Base-by-base conservation (phyloP, 2,113 vertebrate species). In the Periophthalmus modestus region DNA sequence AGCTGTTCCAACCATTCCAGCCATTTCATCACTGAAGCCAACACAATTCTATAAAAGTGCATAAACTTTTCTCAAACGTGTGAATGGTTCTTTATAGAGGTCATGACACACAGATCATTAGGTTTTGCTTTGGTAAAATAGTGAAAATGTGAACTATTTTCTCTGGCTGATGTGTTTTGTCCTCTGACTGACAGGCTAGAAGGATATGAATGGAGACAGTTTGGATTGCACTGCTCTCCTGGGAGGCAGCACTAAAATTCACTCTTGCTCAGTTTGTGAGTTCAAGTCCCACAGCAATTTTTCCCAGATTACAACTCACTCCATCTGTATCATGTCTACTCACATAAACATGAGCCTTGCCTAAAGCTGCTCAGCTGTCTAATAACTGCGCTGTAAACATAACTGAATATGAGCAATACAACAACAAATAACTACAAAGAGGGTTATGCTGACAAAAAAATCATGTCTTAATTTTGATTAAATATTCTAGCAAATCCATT, bases 171-270 rank as follows among this genome's bases (percentile, higher is more conserved):
- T 16, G 50, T 15, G 55, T 67, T 67, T 48, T 48, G 58, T 72
- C 34, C 74, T 61, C n/a, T 48, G 10, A 7, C 76, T 67, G 74
- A 79, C 68, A 59, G 76, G 69, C 28, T 70, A 78, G 34, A 63
- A 43, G 58, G 69, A 73, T 69, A 79, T 79, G 74, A 78, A 70
- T 62, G 33, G 47, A 85, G 71, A 75, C 69, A 39, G 71, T 43
- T 58, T 71, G 74, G 71, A 70, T 80, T 73, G 66, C 16, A 47
- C 61, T 10, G 7, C 65, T 61, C 46, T 74, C 68, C 47, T 18
- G 78, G 55, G 69, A 73, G 68, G 16, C 5, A 4, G 15, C 52
- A 76, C 24, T 19, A 28, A 68, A 52, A 69, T 65, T 50, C 47
- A 47, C 57, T 68, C 4, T 46, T 2, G 7, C 63, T 57, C 21